Percentiles rank a stretch among this genome's conserved stretches.
Evolutionary conservation across 2,888 invertebrate genomes (phyloP).

Genomic region (Muscina levida): DNA sequence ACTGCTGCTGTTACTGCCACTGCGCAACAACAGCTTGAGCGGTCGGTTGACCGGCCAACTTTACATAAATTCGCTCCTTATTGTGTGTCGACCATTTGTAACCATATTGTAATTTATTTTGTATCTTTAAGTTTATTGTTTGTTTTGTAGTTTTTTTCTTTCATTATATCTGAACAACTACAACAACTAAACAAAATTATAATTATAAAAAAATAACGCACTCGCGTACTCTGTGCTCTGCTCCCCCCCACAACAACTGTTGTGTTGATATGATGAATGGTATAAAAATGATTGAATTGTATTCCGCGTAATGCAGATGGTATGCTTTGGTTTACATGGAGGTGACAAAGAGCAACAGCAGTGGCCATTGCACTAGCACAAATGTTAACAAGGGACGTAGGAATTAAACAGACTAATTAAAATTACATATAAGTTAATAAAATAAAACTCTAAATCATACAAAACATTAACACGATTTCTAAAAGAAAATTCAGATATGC

Average conservation of each 20-base stretch:
- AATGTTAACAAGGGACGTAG: background rate
- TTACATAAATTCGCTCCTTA: slow-evolving; percentile 41
- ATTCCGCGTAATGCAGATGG: slow-evolving; percentile 21
- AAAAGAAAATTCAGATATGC: too few relatives aligned
- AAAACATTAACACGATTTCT: too few relatives aligned
- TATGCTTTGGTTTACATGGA: background rate
- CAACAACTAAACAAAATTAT: background rate
- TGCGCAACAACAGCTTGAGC: too few relatives aligned
- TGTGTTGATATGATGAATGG: slow-evolving; percentile 65
- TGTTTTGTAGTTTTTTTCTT: slow-evolving; percentile 1
- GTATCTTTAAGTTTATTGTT: slow-evolving; percentile 57
- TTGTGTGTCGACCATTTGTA: slow-evolving; percentile 60
- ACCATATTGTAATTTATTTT: slow-evolving; percentile 66
- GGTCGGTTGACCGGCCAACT: too few relatives aligned
- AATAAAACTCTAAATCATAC: too few relatives aligned
- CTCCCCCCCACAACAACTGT: slow-evolving; percentile 35
- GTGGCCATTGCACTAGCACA: background rate
- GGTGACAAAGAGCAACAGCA: background rate
- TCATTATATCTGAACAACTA: slow-evolving; percentile 4
- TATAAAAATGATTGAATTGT: slow-evolving; percentile 65
- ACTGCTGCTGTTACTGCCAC: background rate
- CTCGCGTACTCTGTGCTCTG: slow-evolving; percentile 20
- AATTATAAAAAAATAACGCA: slow-evolving; percentile 23
- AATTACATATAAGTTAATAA: too few relatives aligned
- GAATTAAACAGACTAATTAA: too few relatives aligned